Evolutionary conservation across 2,888 invertebrate genomes (phyloP).

Genomic region (Drosophila neotestacea): DNA sequence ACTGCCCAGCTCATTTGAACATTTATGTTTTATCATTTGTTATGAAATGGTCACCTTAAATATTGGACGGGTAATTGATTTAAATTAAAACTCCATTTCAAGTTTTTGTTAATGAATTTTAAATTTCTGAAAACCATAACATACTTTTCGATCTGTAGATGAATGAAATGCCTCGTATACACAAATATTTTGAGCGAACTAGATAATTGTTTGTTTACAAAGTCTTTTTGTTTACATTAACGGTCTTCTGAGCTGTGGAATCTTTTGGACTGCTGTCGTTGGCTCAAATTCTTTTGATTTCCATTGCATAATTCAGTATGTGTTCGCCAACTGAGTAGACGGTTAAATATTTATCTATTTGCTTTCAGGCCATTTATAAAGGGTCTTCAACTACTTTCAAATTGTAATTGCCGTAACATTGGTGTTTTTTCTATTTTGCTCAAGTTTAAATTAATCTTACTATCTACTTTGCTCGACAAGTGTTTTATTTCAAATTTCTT

Average conservation of each 20-base stretch:
- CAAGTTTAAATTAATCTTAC: no score
- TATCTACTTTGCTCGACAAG: no score
- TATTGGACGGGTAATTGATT: no score
- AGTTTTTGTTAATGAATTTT: no score
- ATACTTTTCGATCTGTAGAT: not conserved
- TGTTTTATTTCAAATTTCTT: not conserved
- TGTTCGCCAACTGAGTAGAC: not conserved
- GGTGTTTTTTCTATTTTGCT: no score
- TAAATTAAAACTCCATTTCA: no score
- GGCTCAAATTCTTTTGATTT: not conserved
- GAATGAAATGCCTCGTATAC: not conserved
- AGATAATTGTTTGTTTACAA: not conserved
- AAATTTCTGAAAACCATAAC: no score
- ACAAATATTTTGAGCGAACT: not conserved
- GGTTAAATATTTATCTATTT: not conserved
- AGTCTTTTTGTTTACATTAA: constrained; percentile 11
- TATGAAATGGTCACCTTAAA: no score
- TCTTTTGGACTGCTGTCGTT: not conserved
- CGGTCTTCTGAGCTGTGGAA: not conserved
- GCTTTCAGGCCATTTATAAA: no score
- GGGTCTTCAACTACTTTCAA: no score
- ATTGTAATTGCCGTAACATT: no score
- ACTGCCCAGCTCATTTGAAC: not conserved
- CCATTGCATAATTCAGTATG: not conserved
- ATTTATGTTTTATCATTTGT: not conserved